These are phyloP conservation scores for Neotoma lepida DNA, from an alignment of 2,113 vertebrate genomes.

Conservation along the genomic window DNA sequence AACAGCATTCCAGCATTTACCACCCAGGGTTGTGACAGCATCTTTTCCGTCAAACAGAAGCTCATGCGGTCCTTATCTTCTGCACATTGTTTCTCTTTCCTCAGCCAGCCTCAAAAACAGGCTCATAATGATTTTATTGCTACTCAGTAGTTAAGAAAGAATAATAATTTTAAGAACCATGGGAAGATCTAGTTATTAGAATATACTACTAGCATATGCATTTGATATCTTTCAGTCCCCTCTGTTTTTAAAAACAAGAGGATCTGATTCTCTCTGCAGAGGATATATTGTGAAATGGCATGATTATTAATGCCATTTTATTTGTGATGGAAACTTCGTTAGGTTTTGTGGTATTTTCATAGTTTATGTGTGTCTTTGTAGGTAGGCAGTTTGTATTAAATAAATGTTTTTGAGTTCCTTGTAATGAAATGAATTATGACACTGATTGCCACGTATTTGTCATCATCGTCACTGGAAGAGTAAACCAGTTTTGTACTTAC, in stretches of 20 bases:
- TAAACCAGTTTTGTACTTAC: not conserved
- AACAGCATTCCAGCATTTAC: not conserved
- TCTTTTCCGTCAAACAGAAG: not conserved
- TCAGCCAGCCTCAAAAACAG: not conserved
- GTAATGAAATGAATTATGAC: not conserved
- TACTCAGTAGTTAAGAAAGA: not conserved
- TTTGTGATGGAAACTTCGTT: slow-evolving; percentile 11
- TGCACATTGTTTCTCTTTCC: not conserved
- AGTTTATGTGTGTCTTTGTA: slow-evolving; percentile 2
- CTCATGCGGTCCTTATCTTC: not conserved
- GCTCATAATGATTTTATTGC: slow-evolving; percentile 25
- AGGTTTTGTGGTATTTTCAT: not conserved
- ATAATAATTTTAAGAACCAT: not conserved
- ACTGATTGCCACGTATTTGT: not conserved
- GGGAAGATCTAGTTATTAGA: not conserved
- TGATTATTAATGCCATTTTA: not conserved
- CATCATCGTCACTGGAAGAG: not conserved
- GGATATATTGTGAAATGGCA: not conserved
- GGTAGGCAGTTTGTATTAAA: not conserved
- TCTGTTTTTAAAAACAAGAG: not conserved
- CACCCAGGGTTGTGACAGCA: not conserved
- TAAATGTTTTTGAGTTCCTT: slow-evolving; percentile 10
- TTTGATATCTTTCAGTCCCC: not conserved
- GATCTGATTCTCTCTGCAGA: slow-evolving; percentile 12
- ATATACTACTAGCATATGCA: not conserved